Evolutionary conservation across 2,888 invertebrate genomes (phyloP).

Genomic region (Synergus gifuensis): DNA sequence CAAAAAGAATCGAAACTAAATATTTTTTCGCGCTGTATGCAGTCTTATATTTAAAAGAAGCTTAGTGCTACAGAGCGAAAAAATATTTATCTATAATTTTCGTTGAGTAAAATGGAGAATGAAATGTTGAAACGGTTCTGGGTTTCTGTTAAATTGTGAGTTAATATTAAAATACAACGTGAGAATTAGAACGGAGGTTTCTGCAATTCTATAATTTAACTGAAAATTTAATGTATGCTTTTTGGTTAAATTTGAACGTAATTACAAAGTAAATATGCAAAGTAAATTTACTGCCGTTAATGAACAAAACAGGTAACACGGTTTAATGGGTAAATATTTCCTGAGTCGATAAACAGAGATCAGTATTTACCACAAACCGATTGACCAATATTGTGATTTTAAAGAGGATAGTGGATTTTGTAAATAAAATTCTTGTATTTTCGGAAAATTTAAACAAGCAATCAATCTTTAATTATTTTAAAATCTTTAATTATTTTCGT

Average conservation of each 20-base stretch:
- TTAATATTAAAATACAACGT: background rate
- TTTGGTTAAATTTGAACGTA: constrained; percentile 8
- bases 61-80: too few relatives aligned
- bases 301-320: constrained; percentile 30
- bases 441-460: background rate
- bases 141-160: background rate
- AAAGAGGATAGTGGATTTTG: background rate
- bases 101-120: too few relatives aligned
- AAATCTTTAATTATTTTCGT: background rate
- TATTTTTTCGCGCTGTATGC: too few relatives aligned
- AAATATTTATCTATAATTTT: too few relatives aligned
- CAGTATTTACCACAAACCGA: constrained; percentile 18
- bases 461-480: background rate
- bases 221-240: background rate
- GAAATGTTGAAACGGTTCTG: too few relatives aligned
- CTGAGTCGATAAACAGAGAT: background rate
- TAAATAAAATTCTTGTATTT: background rate
- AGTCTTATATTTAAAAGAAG: too few relatives aligned
- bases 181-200: background rate
- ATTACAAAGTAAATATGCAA: constrained; percentile 12
- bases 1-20: too few relatives aligned
- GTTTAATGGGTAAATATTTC: constrained; percentile 28
- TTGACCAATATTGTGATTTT: background rate
- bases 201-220: background rate
- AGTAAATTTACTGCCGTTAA: constrained; percentile 19